Evolutionary conservation across 2,888 invertebrate species (phyloP).

Genomic region (Baccha elongata): DNA sequence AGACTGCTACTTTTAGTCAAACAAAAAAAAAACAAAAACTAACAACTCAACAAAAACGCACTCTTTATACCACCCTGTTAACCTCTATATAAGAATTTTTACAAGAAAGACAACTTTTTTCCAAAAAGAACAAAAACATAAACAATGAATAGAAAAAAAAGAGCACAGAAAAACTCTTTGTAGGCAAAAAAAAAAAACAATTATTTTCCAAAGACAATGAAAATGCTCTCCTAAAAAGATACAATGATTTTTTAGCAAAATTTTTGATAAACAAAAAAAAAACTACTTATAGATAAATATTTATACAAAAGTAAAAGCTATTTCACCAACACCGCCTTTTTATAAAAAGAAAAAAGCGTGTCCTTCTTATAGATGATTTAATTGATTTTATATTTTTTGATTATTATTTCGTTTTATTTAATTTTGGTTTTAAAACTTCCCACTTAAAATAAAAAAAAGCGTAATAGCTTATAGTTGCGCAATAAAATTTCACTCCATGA

Average conservation of each 20-base stretch:
- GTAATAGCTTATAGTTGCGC: slow-evolving; percentile 43
- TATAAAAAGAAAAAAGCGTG: slow-evolving; percentile 50
- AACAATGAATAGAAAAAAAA: slow-evolving; percentile 24
- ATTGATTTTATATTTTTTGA: slow-evolving; percentile 15
- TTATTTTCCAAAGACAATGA: slow-evolving; percentile 32
- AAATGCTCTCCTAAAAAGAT: slow-evolving; percentile 55
- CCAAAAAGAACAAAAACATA: slow-evolving; percentile 27
- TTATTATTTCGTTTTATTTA: slow-evolving; percentile 7
- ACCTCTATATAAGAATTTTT: slow-evolving; percentile 73
- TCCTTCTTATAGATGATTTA: slow-evolving; percentile 60
- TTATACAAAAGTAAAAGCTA: slow-evolving; percentile 65
- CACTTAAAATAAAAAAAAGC: slow-evolving; percentile 60
- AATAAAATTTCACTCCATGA: slow-evolving; percentile 24
- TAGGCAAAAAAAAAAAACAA: slow-evolving; percentile 65
- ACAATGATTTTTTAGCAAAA: slow-evolving; percentile 62
- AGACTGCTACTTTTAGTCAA: slow-evolving; percentile 70
- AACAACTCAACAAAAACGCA: slow-evolving; percentile 69
- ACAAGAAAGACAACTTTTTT: slow-evolving; percentile 60
- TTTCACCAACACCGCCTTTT: slow-evolving; percentile 74
- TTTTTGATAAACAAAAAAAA: slow-evolving; percentile 56
- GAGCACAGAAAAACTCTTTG: slow-evolving; percentile 50
- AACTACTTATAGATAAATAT: slow-evolving; percentile 49
- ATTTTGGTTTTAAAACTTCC: slow-evolving; percentile 43
- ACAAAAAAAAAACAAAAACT: slow-evolving; percentile 23
- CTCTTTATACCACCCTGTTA: slow-evolving; percentile 72